Conservation (phyloP, 2,888 invertebrate species). For the Drosophila multiciliata region DNA sequence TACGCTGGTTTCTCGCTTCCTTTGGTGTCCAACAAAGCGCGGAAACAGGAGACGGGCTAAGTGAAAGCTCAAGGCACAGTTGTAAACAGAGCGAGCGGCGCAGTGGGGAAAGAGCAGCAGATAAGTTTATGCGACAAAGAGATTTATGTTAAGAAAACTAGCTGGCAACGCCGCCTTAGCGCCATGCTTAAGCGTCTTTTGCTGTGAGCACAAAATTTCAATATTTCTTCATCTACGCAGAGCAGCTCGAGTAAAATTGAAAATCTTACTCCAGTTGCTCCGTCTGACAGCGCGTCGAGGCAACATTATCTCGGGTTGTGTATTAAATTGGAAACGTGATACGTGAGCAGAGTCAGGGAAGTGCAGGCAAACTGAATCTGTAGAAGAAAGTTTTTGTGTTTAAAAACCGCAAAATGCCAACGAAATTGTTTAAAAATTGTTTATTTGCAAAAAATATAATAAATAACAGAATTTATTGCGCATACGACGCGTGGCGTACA, state of each 20-base stretch:
- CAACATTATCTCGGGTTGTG: slow-evolving; percentile 35
- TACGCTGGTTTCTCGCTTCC: slow-evolving; percentile 1
- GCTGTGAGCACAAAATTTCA: slow-evolving; percentile 69
- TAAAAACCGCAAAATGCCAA: slow-evolving; percentile 9
- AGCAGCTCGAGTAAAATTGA: slow-evolving; percentile 51
- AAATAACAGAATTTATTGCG: slow-evolving; percentile 37
- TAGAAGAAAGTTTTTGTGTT: slow-evolving; percentile 36
- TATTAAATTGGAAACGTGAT: slow-evolving; percentile 72
- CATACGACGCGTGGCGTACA: slow-evolving; percentile 60
- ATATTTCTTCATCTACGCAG: slow-evolving; percentile 67
- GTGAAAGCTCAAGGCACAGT: neutral
- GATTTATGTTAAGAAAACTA: slow-evolving; percentile 75
- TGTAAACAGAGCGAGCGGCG: neutral
- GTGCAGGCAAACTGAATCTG: neutral
- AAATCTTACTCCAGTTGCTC: slow-evolving; percentile 68
- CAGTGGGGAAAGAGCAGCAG: slow-evolving; percentile 3
- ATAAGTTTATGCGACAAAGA: slow-evolving; percentile 61
- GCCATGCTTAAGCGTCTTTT: neutral
- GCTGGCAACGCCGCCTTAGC: slow-evolving; percentile 50
- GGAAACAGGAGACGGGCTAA: slow-evolving; percentile 21
- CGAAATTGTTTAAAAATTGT: slow-evolving; percentile 25
- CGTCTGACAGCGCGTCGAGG: slow-evolving; percentile 15
- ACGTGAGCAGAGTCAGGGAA: slow-evolving; percentile 17
- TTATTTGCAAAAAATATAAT: neutral
- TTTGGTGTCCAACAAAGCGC: slow-evolving; percentile 31